phyloP scores from a whole-genome alignment of 2,113 vertebrate genomes.

The Microtus montanus region DNA sequence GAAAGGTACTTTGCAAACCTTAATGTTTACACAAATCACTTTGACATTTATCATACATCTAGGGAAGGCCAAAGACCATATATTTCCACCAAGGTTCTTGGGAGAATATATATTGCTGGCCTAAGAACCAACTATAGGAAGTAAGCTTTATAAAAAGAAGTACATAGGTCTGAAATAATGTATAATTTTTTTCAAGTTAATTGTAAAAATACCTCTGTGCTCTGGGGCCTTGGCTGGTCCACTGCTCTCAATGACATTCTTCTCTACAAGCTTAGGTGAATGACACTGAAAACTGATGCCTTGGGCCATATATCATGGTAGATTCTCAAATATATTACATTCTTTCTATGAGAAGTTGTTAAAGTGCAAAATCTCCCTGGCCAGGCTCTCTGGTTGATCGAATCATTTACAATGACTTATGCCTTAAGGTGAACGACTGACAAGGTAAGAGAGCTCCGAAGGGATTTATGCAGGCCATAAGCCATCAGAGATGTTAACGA shows the following conservation, averaged over 20 bases:
- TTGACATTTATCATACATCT: background rate
- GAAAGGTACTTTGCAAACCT: background rate
- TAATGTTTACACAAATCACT: background rate
- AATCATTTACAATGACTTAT: conserved; percentile 18
- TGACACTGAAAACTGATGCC: conserved; percentile 37
- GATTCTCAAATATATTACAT: conserved; percentile 26
- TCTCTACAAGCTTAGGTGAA: conserved; percentile 14
- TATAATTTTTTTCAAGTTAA: background rate
- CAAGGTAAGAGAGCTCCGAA: background rate
- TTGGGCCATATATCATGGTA: conserved; percentile 18
- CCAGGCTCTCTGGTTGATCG: conserved; percentile 15
- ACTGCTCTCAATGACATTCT: background rate
- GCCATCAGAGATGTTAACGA: background rate
- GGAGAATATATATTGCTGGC: background rate
- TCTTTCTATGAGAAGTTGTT: conserved; percentile 34
- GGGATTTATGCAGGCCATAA: background rate
- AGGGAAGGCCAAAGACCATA: background rate
- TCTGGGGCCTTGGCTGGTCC: conserved; percentile 31
- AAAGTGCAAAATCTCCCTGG: conserved; percentile 6
- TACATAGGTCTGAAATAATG: background rate
- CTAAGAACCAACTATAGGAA: background rate
- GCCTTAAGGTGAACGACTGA: background rate
- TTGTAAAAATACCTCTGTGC: conserved; percentile 9
- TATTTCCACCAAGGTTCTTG: background rate
- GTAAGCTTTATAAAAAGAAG: background rate